Evolutionary conservation across 2,797 vertebrate species (phyloP).

Genomic region (Eidolon dupreanum): DNA sequence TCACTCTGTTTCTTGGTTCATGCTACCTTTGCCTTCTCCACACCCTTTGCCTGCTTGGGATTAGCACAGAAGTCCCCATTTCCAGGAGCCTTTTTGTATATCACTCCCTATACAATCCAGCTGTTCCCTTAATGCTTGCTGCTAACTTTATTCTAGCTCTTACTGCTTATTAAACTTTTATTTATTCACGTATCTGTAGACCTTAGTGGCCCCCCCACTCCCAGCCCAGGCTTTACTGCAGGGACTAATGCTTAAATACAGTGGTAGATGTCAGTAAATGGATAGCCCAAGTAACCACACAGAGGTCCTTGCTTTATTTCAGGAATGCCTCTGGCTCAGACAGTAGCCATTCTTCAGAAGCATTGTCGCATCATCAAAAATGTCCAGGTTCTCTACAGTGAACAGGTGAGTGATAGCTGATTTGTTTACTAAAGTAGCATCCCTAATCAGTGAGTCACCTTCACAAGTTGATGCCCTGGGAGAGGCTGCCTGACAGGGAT

Average conservation of each 20-base stretch:
- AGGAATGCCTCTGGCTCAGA: constrained; percentile 99
- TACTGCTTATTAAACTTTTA: constrained; percentile 36
- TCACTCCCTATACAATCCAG: neutral
- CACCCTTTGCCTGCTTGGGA: neutral
- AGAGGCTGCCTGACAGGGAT: rapidly evolving
- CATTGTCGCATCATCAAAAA: constrained; percentile 99
- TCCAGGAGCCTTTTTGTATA: neutral
- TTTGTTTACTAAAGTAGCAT: neutral
- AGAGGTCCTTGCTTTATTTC: constrained; percentile 69
- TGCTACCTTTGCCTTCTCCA: constrained; percentile 44
- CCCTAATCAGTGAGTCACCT: neutral
- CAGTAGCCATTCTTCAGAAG: constrained; percentile 98
- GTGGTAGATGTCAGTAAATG: neutral
- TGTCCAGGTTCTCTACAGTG: constrained; percentile 99
- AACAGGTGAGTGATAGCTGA: constrained; percentile 90
- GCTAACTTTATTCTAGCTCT: constrained; percentile 25
- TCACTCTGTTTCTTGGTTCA: neutral
- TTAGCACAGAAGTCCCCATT: neutral
- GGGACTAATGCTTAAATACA: neutral
- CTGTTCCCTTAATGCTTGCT: constrained; percentile 4
- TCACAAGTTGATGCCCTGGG: neutral
- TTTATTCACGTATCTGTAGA: neutral
- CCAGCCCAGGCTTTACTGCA: neutral
- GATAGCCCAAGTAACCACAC: constrained; percentile 42
- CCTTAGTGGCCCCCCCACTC: neutral